Evolutionary conservation across 2,888 invertebrate species (phyloP).

Genomic region (Pecten maximus): DNA sequence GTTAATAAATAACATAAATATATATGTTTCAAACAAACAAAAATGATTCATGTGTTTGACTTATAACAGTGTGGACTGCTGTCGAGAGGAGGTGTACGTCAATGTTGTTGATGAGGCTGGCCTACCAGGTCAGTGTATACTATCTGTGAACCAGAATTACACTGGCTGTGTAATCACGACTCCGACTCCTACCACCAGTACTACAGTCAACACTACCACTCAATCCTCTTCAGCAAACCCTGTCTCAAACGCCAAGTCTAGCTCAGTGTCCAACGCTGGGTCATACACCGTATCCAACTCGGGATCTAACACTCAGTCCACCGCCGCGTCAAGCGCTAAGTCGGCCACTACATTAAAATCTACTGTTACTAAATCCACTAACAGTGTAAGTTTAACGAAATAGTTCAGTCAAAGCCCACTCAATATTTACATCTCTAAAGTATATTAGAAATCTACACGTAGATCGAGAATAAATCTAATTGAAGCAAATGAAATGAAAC

Average conservation of each 20-base stretch:
- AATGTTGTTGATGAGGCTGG: not conserved
- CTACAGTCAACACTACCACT: not conserved
- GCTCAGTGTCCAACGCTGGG: not conserved
- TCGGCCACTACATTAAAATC: not conserved
- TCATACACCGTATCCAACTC: not conserved
- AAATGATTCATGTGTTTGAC: not conserved
- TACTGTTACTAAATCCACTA: not conserved
- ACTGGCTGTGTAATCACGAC: not conserved
- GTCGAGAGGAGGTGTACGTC: slow-evolving; percentile 6
- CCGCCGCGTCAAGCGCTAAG: not conserved
- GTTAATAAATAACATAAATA: no score
- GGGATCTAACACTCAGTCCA: not conserved
- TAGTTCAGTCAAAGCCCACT: no score
- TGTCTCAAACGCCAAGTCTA: not conserved
- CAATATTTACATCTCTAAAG: no score
- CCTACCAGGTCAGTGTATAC: not conserved
- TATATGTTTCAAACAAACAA: no score
- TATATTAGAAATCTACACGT: no score
- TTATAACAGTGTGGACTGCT: not conserved
- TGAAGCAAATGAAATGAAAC: no score
- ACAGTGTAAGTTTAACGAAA: not conserved
- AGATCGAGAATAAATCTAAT: no score
- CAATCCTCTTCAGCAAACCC: not conserved
- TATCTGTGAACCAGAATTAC: not conserved
- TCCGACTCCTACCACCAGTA: not conserved